phyloP scores from a whole-genome alignment of 2,113 vertebrate species.

The Ellobius talpinus region DNA sequence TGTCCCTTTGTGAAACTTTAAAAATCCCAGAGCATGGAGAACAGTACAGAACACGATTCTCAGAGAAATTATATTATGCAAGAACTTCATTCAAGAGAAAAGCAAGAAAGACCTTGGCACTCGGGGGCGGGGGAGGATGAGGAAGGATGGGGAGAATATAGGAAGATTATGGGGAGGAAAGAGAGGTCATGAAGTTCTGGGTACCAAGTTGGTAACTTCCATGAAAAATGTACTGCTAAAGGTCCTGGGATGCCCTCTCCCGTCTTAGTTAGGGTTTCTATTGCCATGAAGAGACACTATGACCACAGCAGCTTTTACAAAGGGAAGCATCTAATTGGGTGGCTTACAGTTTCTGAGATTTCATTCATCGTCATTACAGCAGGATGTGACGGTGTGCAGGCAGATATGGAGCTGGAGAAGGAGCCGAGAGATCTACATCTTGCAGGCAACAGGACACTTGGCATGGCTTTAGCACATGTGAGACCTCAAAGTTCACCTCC shows the following conservation, averaged over 20 bases:
- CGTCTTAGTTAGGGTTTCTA: background rate
- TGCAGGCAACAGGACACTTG: background rate
- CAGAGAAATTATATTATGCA: background rate
- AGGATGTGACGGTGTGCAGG: background rate
- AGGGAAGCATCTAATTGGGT: background rate
- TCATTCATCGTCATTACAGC: background rate
- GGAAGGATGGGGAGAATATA: background rate
- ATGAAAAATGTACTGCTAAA: background rate
- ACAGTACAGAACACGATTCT: background rate
- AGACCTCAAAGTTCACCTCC: background rate
- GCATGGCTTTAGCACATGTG: background rate
- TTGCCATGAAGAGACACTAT: background rate
- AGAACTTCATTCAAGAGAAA: background rate
- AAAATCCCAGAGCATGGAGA: background rate
- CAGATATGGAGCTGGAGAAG: background rate
- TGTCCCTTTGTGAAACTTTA: background rate
- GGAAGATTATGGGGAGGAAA: background rate
- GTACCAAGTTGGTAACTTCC: background rate
- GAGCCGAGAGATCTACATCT: background rate
- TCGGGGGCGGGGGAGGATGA: fast-evolving
- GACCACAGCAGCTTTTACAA: background rate
- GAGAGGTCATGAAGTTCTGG: background rate
- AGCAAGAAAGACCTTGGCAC: background rate
- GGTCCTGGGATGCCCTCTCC: too few species aligned
- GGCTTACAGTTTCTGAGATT: background rate